phyloP scores from a whole-genome alignment of 30 jellyfish, hydroid and myxozoan species.

The Turritopsis dohrnii region DNA sequence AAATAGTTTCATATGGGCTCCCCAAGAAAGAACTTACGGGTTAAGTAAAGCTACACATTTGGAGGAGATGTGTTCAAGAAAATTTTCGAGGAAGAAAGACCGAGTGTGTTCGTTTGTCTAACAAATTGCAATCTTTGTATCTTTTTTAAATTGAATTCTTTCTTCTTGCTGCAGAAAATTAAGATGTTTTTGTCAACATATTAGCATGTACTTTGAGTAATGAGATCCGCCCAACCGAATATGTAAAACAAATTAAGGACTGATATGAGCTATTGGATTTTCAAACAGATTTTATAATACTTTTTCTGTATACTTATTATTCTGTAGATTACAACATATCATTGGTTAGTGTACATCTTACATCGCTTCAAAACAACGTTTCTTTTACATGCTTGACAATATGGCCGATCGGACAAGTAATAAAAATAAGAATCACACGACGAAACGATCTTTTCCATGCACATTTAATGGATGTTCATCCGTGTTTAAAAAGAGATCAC shows the following conservation, averaged over 20 bases:
- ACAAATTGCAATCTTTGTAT: too few relatives aligned
- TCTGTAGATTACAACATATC: not conserved
- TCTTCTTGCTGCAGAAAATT: not conserved
- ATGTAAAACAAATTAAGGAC: not conserved
- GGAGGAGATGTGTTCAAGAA: not conserved
- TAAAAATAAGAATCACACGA: not conserved
- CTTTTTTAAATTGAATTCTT: too few relatives aligned
- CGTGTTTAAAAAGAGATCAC: constrained; percentile 14
- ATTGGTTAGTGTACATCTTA: constrained; percentile 13
- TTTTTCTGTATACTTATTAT: not conserved
- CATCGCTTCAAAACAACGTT: constrained; percentile 28
- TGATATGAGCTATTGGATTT: not conserved
- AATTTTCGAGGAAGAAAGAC: not conserved
- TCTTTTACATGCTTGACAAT: constrained; percentile 4
- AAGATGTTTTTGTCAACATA: not conserved
- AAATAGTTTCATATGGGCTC: too few relatives aligned
- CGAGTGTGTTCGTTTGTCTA: too few relatives aligned
- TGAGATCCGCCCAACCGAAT: not conserved
- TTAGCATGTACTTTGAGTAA: not conserved
- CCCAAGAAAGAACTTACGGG: not conserved
- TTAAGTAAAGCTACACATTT: not conserved
- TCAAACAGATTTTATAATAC: not conserved
- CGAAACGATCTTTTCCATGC: constrained; percentile 28
- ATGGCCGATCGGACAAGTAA: constrained; percentile 22
- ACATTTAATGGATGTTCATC: constrained; percentile 16